A percentile compares a stretch with the other conserved stretches of the same genome.
These are phyloP conservation scores for Betta splendens DNA, from an alignment of 2,797 vertebrate genomes.

Conservation along the genomic window DNA sequence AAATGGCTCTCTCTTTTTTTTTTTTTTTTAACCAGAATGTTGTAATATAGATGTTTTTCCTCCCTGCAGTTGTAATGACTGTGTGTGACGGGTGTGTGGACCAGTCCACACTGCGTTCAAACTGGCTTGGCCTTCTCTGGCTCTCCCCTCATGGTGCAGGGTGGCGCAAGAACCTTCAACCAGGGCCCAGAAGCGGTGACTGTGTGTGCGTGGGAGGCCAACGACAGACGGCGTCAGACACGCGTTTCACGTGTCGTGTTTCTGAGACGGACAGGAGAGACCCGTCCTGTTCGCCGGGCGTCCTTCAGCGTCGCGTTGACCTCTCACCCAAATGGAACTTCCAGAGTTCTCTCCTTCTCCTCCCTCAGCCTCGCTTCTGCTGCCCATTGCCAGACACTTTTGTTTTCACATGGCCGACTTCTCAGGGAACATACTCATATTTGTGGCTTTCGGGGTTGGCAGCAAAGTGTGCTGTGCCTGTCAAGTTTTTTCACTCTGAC, in stretches of 20 bases:
- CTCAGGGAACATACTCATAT: slow-evolving; percentile 82
- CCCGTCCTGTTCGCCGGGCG: slow-evolving; percentile 41
- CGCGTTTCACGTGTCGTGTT: slow-evolving; percentile 33
- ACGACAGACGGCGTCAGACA: slow-evolving; percentile 10
- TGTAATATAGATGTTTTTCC: slow-evolving; percentile 32
- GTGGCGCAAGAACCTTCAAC: not conserved
- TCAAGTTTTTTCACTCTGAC: slow-evolving; percentile 73
- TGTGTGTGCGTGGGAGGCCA: slow-evolving; percentile 9
- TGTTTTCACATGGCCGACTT: slow-evolving; percentile 79
- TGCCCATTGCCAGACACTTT: slow-evolving; percentile 78
- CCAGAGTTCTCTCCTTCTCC: slow-evolving; percentile 65
- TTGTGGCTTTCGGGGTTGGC: slow-evolving; percentile 81
- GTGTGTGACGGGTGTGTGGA: slow-evolving; percentile 37
- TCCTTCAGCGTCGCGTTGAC: slow-evolving; percentile 71
- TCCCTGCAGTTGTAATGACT: slow-evolving; percentile 31
- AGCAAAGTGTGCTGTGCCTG: slow-evolving; percentile 71
- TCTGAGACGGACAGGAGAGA: slow-evolving; percentile 38
- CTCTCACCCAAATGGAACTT: slow-evolving; percentile 83
- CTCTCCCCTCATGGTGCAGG: slow-evolving; percentile 13
- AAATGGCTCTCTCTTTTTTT: slow-evolving; percentile 4
- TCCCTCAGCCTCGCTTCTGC: slow-evolving; percentile 58
- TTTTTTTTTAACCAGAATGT: slow-evolving; percentile 14
- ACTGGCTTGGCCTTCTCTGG: slow-evolving; percentile 18
- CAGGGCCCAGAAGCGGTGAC: slow-evolving; percentile 11
- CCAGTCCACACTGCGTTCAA: slow-evolving; percentile 15